Evolutionary conservation across 1,140 invertebrate species (phyloP).

Genomic region (Drosophila sp.): DNA sequence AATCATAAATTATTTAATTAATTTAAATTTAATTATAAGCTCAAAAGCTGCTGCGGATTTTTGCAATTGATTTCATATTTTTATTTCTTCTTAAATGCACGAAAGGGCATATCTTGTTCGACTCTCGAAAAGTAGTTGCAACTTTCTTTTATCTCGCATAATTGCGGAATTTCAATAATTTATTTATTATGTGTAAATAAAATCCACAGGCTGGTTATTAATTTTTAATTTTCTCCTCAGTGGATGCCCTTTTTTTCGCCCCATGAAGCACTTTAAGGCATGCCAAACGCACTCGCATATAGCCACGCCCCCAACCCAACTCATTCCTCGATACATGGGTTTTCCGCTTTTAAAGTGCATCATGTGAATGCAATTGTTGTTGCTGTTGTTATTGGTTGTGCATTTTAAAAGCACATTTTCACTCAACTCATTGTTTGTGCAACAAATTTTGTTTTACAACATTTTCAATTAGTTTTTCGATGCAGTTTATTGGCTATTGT

Average conservation of each 20-base stretch:
- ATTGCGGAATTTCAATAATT: slow-evolving; percentile 80
- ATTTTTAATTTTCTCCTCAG: slow-evolving; percentile 65
- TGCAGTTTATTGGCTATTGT: slow-evolving; percentile 78
- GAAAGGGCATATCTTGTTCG: background rate
- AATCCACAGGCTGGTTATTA: slow-evolving; percentile 67
- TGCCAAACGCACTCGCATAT: slow-evolving; percentile 15
- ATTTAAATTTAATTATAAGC: too few species aligned
- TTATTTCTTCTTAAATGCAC: background rate
- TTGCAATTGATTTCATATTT: background rate
- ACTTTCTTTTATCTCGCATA: slow-evolving; percentile 55
- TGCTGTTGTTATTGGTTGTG: slow-evolving; percentile 33
- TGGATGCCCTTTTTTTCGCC: slow-evolving; percentile 16
- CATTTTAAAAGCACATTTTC: slow-evolving; percentile 65
- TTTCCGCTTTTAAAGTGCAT: slow-evolving; percentile 10
- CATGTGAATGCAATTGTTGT: slow-evolving; percentile 42
- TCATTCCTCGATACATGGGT: background rate
- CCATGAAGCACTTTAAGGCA: slow-evolving; percentile 38
- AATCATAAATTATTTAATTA: background rate
- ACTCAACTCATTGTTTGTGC: slow-evolving; percentile 52
- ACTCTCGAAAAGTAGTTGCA: background rate
- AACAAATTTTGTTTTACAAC: slow-evolving; percentile 69
- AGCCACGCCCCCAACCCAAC: slow-evolving; percentile 8
- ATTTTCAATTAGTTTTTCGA: slow-evolving; percentile 75
- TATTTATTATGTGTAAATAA: slow-evolving; percentile 78
- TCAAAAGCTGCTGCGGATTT: background rate